Conservation (phyloP, 2,113 vertebrate species). For the Xiphophorus maculatus region DNA sequence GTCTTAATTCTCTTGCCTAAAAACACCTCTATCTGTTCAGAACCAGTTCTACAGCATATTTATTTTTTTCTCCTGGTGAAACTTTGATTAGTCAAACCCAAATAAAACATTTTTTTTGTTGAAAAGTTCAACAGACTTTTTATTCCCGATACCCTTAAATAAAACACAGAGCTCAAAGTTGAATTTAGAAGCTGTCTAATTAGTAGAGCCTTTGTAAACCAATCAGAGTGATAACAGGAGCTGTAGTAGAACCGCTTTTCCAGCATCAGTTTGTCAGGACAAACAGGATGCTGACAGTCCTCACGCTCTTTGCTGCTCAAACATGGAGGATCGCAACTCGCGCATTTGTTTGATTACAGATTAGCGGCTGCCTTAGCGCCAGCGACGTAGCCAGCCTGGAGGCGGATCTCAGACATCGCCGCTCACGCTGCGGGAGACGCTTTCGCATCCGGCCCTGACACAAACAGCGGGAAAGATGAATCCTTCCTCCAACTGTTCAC, state of each 20-base stretch:
- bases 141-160: no score
- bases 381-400: slow-evolving; percentile 6
- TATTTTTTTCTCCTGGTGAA: neutral
- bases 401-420: slow-evolving; percentile 29
- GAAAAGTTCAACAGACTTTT: no score
- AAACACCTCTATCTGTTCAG: neutral
- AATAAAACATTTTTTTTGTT: neutral
- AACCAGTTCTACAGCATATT: neutral
- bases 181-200: no score
- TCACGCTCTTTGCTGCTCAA: slow-evolving; percentile 4
- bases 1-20: neutral
- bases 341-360: slow-evolving; percentile 41
- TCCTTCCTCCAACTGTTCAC: neutral
- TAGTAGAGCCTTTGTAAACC: neutral
- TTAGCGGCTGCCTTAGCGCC: slow-evolving; percentile 6
- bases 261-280: slow-evolving; percentile 36
- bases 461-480: slow-evolving; percentile 9
- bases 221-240: slow-evolving; percentile 18
- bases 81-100: neutral
- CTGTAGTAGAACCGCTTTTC: neutral
- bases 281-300: slow-evolving; percentile 41
- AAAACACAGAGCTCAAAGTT: no score
- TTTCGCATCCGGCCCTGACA: neutral
- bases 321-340: slow-evolving; percentile 25
- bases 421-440: slow-evolving; percentile 13